Base-by-base conservation (phyloP, 2,888 invertebrate species). In the Ornithoptera alexandrae region DNA sequence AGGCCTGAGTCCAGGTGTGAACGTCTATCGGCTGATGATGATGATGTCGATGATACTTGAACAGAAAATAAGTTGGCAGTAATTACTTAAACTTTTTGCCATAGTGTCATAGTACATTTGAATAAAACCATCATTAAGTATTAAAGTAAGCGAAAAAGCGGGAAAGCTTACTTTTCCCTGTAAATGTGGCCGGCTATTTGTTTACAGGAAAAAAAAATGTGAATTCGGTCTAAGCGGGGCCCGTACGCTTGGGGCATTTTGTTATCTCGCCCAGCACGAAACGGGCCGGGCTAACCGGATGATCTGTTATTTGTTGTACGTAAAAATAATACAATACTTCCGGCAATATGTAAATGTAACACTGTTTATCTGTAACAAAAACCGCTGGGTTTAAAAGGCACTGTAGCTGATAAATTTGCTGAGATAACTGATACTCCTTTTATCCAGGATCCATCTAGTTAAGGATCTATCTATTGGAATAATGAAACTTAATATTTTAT, bases 221-320 rank as follows among this genome's bases (percentile, higher is more conserved):
- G 64, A 24, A 60, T 60, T 60, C 56, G 63, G 56, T 53, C 68
- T 60, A 60, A 36, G 59, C n/a, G 36, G n/a, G 59, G 46, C n/a
- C 20, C 46, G 61, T 53, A 39, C 64, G 58, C 64, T 64, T 59
- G 64, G 59, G 60, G 56, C 64, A 24, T 69, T 69, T 60, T 36
- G 64, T 69, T 69, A 65, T 69, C 68, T 60, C 64, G 58, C 15
- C 59, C 20, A 30, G 57, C 62, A 67, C 60, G 36, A 61, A 63
- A 60, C 46, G 60, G 18, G 24, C 10, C 42, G 17, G 62, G 61
- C 20, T 36, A 68, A 59, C 57, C 20, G 63, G 17, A 62, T 67
- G 39, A 57, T 67, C 56, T 67, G 57, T 53, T 67, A 57, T 59
- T 68, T 68, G n/a, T 53, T 53, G 50, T 46, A 22, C 22, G 1